Conservation (phyloP, 2,888 invertebrate species). For the Stenotaenia linearis region DNA sequence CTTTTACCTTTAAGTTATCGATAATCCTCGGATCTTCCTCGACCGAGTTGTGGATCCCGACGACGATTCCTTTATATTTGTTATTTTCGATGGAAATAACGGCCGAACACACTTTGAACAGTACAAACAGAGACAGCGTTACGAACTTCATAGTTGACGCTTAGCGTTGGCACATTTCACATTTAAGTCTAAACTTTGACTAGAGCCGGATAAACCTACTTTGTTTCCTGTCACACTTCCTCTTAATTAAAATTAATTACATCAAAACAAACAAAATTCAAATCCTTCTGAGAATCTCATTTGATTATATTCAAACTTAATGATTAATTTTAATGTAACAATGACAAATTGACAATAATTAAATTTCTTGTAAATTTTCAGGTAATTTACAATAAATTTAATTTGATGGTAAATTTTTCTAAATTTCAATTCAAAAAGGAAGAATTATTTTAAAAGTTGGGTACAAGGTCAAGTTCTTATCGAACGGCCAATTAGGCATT, state of each 20-base stretch:
- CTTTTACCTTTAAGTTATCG: slow-evolving; percentile 30
- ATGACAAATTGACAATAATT: too few species aligned
- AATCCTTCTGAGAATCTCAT: not conserved
- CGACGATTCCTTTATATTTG: slow-evolving; percentile 24
- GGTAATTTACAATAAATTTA: too few species aligned
- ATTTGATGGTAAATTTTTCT: too few species aligned
- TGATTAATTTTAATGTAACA: too few species aligned
- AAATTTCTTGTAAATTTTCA: too few species aligned
- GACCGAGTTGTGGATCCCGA: slow-evolving; percentile 27
- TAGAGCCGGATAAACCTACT: not conserved
- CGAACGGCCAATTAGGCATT: too few species aligned
- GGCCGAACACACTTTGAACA: not conserved
- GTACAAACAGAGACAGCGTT: not conserved
- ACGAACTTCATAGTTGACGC: not conserved
- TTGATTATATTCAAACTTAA: not conserved
- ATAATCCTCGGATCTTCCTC: not conserved
- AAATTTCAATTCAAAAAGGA: too few species aligned
- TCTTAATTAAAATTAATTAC: not conserved
- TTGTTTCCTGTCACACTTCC: not conserved
- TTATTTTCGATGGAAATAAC: slow-evolving; percentile 26
- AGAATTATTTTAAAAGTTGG: too few species aligned
- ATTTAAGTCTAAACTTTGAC: not conserved
- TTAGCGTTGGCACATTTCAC: not conserved
- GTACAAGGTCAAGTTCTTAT: too few species aligned
- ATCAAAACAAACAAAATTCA: not conserved